Conservation (phyloP, 2,888 invertebrate genomes). For the Chrysolina americana region DNA sequence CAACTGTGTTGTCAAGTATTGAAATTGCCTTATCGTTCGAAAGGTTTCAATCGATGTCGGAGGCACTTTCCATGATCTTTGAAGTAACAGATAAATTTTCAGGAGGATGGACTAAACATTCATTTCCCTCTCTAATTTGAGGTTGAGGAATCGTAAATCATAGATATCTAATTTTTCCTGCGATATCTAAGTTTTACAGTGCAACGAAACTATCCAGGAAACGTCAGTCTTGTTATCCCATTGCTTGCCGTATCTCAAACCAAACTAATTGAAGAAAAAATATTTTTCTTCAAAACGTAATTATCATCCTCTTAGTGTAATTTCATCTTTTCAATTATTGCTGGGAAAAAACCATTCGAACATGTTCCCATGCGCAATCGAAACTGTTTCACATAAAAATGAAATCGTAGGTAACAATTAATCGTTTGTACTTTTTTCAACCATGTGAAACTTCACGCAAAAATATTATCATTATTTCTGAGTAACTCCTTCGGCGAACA, state of each 20-base stretch:
- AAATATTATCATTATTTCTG: conserved; percentile 18
- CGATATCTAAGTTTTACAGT: too few relatives aligned
- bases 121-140: too few relatives aligned
- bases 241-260: not conserved
- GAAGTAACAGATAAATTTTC: too few relatives aligned
- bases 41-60: too few relatives aligned
- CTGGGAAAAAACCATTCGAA: conserved; percentile 6
- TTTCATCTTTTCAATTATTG: not conserved
- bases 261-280: conserved; percentile 8
- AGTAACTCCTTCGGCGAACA: conserved; percentile 15
- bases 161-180: not conserved
- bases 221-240: not conserved
- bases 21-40: too few relatives aligned
- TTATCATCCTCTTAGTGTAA: not conserved
- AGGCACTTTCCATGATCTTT: too few relatives aligned
- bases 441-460: conserved; percentile 39
- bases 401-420: conserved; percentile 40
- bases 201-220: not conserved
- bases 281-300: conserved; percentile 4
- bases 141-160: too few relatives aligned
- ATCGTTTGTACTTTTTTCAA: conserved; percentile 38
- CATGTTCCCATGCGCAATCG: conserved; percentile 24
- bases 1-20: too few relatives aligned
- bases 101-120: too few relatives aligned
- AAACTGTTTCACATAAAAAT: conserved; percentile 39